Conservation (phyloP, 2,797 vertebrate species). For the Tadarida brasiliensis region DNA sequence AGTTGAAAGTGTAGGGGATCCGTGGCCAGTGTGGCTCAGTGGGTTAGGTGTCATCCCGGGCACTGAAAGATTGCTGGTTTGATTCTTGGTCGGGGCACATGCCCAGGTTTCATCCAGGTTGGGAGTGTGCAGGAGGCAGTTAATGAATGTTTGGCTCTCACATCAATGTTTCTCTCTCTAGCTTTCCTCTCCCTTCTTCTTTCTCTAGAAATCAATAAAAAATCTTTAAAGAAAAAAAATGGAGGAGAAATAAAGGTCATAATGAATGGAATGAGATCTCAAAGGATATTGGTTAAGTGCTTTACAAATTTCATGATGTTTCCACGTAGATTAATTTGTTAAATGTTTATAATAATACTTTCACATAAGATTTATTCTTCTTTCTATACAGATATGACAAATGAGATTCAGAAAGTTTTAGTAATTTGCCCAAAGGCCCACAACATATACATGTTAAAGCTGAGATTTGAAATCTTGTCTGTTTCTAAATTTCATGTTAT, state of each 20-base stretch:
- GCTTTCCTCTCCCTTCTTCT: too few species aligned
- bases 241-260: not conserved
- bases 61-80: too few species aligned
- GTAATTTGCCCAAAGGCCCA: constrained; percentile 15
- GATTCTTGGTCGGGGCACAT: too few species aligned
- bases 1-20: not conserved
- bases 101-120: too few species aligned
- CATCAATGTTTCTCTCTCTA: too few species aligned
- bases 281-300: not conserved
- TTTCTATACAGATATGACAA: constrained; percentile 8
- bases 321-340: constrained; percentile 6
- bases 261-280: not conserved
- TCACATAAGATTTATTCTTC: not conserved
- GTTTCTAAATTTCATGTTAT: constrained; percentile 19
- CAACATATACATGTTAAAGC: constrained; percentile 51
- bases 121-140: too few species aligned
- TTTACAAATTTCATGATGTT: not conserved
- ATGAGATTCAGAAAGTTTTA: constrained; percentile 60
- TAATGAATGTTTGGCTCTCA: too few species aligned
- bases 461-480: constrained; percentile 52
- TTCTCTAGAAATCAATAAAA: too few species aligned
- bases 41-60: too few species aligned
- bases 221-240: too few species aligned
- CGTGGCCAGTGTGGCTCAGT: too few species aligned
- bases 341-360: constrained; percentile 29